A percentile compares a stretch with the other conserved stretches of the same genome.
phyloP scores from a whole-genome alignment of 2,888 invertebrate genomes.

The Aleiodes alternator region DNA sequence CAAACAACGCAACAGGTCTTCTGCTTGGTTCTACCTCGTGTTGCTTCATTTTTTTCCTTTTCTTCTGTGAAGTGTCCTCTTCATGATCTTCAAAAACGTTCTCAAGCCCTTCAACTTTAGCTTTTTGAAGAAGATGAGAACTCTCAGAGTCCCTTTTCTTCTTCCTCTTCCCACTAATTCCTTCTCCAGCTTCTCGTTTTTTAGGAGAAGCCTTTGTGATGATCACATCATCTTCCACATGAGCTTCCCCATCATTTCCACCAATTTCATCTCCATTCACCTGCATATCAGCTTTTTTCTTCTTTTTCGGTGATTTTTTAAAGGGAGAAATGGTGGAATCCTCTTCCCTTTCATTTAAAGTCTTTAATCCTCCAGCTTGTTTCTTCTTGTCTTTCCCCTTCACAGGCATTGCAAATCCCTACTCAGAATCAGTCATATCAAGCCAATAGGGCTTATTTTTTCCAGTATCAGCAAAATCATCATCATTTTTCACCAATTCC shows the following conservation, averaged over 20 bases:
- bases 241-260: background rate
- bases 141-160: no score
- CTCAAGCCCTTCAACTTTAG: no score
- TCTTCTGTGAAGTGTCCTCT: constrained; percentile 3
- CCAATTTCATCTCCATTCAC: background rate
- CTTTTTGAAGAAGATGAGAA: no score
- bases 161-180: no score
- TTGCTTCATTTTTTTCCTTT: background rate
- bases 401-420: background rate
- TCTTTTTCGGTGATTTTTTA: background rate
- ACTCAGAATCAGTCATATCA: constrained; percentile 19
- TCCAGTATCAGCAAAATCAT: background rate
- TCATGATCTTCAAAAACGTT: background rate
- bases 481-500: background rate
- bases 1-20: no score
- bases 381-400: background rate
- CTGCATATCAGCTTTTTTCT: background rate
- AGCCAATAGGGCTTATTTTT: background rate
- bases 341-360: background rate
- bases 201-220: no score
- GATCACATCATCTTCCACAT: background rate
- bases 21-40: no score
- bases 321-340: background rate
- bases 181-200: no score
- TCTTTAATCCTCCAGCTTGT: no score